phyloP scores from a whole-genome alignment of 2,113 vertebrate genomes.

The Centropristis striata region DNA sequence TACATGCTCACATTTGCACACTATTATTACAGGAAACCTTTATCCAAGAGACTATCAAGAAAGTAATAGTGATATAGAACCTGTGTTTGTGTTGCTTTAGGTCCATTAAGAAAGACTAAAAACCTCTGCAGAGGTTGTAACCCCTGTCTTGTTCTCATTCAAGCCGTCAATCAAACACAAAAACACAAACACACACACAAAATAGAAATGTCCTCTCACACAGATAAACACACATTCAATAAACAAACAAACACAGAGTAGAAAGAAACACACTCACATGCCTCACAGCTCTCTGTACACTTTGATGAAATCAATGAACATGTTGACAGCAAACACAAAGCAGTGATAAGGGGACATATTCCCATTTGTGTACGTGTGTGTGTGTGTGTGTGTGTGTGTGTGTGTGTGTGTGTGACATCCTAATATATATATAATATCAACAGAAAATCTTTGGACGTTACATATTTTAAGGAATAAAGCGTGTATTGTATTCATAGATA shows the following conservation, averaged over 20 bases:
- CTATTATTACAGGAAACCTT: background rate
- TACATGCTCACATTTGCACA: background rate
- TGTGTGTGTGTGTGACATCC: background rate
- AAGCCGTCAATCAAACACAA: constrained; percentile 2
- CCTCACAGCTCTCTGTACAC: constrained; percentile 18
- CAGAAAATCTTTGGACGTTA: background rate
- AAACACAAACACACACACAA: background rate
- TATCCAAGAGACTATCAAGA: background rate
- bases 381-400: background rate
- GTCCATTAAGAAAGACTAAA: background rate
- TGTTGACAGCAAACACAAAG: constrained; percentile 45
- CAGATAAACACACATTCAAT: background rate
- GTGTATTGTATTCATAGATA: constrained; percentile 3
- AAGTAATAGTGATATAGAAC: background rate
- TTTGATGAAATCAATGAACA: constrained; percentile 38
- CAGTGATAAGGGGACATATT: background rate
- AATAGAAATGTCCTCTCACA: background rate
- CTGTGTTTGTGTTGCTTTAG: background rate
- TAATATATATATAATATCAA: no score
- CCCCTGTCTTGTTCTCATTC: constrained; percentile 6
- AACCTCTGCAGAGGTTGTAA: background rate
- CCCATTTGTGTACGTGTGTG: constrained; percentile 18
- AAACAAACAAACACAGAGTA: background rate
- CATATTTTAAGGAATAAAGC: background rate
- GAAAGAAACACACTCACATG: constrained; percentile 10